Percentiles rank a stretch among this genome's conserved stretches.
These are phyloP conservation scores for Ornithoptera alexandrae DNA, from an alignment of 2,888 invertebrate genomes.

Conservation along the genomic window DNA sequence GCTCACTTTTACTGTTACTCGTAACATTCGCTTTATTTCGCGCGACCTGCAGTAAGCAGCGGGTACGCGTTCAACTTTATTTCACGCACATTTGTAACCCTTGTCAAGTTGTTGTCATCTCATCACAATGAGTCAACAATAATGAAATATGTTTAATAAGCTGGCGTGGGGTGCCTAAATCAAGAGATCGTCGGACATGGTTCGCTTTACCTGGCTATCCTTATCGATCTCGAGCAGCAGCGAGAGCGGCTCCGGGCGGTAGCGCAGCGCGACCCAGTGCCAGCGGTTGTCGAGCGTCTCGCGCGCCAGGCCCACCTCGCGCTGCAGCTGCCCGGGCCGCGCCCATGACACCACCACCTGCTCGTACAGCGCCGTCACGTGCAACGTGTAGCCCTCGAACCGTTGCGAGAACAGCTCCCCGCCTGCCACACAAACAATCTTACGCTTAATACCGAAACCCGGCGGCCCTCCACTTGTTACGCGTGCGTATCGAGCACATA, in stretches of 20 bases:
- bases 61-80: too few species aligned
- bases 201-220: constrained; percentile 51
- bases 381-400: constrained; percentile 82
- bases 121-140: too few species aligned
- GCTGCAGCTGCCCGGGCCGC: constrained; percentile 71
- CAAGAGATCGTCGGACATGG: too few species aligned
- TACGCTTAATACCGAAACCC: background rate
- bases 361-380: constrained; percentile 81
- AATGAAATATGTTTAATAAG: too few species aligned
- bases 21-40: too few species aligned
- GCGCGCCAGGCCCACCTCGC: constrained; percentile 83
- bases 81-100: too few species aligned
- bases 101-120: too few species aligned
- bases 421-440: constrained; percentile 60
- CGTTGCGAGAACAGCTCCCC: constrained; percentile 86
- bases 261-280: constrained; percentile 86
- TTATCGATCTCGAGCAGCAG: constrained; percentile 66
- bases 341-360: constrained; percentile 81
- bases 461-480: background rate
- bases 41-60: too few species aligned
- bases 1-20: background rate
- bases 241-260: constrained; percentile 70
- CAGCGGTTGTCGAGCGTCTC: constrained; percentile 89
- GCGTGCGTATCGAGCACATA: background rate
- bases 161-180: background rate